Evolutionary conservation across 1,140 invertebrate species (phyloP), one percentile per base, ranked within the genome.

Genomic region (Aphis craccivora): DNA sequence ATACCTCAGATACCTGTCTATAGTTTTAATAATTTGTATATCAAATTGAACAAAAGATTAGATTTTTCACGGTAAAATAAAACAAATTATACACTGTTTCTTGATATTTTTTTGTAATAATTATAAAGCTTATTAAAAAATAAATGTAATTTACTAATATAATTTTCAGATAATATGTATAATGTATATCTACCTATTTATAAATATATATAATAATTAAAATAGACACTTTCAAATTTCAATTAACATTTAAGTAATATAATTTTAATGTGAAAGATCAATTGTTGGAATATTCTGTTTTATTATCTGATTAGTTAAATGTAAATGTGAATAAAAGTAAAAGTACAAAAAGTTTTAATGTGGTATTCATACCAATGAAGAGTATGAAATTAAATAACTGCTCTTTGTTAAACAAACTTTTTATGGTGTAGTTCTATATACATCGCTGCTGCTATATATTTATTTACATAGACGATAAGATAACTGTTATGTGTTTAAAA

Each of bases 391-490:
- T 55, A 55, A 55, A 89, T 53, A 51, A 53, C n/a, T 53, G 18
- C 48, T 25, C 48, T 35, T 51, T 51, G 87, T 89, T 53, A 89
- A 89, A 89, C 40, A 53, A 89, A 89, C 48, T 53, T 89, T 89
- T 53, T 23, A 35, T 40, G 7, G 9, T 83, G 3, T 14, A 14
- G 18, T 51, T 1, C 3, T 18, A 51, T 51, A 76, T 4, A 30
- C 18, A 76, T 76, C 18, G 1, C 11, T 40, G 23, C 23, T 8
- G 11, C 8, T 84, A 43, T 30, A 25, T 43, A 84, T 84, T 83
- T 37, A 11, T 83, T 84, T 43, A 37, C 6, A 30, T 23, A 43
- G 22, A 84, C 7, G 22, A 84, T 40, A 11, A 9, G 9, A 22
- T 84, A 84, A 14, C 40, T 25, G 43, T 84, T 43, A 18, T n/a